Base-by-base conservation (phyloP, 2,888 invertebrate genomes). In the Boloria euphrosyne region DNA sequence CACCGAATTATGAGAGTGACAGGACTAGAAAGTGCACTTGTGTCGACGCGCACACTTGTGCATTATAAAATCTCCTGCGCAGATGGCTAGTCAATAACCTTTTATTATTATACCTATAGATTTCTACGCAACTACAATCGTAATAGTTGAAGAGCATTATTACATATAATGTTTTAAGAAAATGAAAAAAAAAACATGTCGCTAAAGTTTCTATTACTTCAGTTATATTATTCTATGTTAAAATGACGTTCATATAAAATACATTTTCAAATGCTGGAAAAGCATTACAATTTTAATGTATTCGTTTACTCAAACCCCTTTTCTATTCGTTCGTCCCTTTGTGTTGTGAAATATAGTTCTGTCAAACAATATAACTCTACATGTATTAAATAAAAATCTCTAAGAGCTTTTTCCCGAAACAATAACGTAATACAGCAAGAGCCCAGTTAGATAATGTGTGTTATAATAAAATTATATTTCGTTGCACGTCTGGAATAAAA, bases 391-490 rank as follows among this genome's bases (percentile, higher is more conserved):
- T 65, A 62, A 65, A 57, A 49, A 58, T 44, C 49, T 22, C 44
- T 51, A n/a, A 51, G 46, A 62, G 58, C 53, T 61, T 60, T 65
- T 51, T 31, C 53, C 53, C 17, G 22, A 22, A 54, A 64, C 44
- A 51, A 53, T 60, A 65, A 66, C 61, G 64, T 69, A 71, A 67
- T 68, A 68, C 55, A 54, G 52, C 58, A 67, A 62, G 65, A 63
- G 55, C 64, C 54, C 65, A 64, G 67, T 66, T 47, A 69, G 60
- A 71, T 63, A 70, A 70, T 55, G 66, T 62, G 57, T 71, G 73
- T 74, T 74, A 76, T 73, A 75, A 71, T 73, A 76, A 71, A 73
- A 71, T 74, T 73, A 69, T 75, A 70, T 69, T 73, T 74, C 73
- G 67, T 74, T 78, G 75, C 75, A 77, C 72, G 74, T 61, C 59